These are phyloP conservation scores for Catharus minimus DNA, from an alignment of 2,113 vertebrate genomes.

Conservation along the genomic window DNA sequence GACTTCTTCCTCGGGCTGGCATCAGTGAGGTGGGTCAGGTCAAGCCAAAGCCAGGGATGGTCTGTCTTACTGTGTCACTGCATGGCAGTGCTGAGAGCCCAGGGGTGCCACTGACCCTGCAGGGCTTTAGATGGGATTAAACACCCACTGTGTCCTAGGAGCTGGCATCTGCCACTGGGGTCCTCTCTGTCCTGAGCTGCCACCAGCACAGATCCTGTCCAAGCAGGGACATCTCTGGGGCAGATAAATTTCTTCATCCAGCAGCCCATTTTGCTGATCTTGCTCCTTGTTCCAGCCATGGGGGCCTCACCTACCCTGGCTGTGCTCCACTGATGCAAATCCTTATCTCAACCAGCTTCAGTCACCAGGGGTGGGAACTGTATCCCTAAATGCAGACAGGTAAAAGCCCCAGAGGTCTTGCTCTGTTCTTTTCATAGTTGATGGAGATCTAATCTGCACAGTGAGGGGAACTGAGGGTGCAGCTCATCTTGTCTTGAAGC, in stretches of 20 bases:
- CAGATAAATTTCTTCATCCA: background rate
- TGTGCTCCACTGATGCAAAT: background rate
- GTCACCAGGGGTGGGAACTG: background rate
- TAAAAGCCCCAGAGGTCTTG: background rate
- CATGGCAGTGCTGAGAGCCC: background rate
- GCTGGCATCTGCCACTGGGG: background rate
- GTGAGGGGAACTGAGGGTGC: background rate
- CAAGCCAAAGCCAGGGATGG: background rate
- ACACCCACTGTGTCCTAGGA: background rate
- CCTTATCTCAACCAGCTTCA: background rate
- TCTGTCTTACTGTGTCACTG: background rate
- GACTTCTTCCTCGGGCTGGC: background rate
- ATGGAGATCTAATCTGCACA: background rate
- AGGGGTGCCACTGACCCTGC: rapidly evolving
- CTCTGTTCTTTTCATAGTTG: background rate
- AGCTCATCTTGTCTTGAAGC: background rate
- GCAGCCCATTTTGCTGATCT: background rate
- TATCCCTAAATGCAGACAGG: background rate
- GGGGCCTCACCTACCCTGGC: background rate
- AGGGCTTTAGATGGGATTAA: background rate
- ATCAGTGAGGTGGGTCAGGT: background rate
- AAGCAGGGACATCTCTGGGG: background rate
- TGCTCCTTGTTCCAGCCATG: background rate
- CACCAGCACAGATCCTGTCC: background rate
- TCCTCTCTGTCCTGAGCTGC: background rate